Evolutionary conservation across 2,797 vertebrate genomes (phyloP).

Genomic region (Argentina silus): DNA sequence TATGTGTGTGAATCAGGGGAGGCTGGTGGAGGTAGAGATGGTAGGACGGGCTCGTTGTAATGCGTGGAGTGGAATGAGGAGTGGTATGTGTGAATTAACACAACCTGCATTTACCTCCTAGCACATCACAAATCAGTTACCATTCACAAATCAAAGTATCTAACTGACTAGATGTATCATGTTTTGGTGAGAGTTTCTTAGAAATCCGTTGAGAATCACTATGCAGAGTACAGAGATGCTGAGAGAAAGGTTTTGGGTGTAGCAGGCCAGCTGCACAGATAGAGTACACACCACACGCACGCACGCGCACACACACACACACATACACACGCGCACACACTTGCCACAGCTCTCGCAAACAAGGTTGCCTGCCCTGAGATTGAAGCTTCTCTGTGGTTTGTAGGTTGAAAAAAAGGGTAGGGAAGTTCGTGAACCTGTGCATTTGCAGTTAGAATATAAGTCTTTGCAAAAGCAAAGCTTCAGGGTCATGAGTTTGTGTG

Average conservation of each 20-base stretch:
- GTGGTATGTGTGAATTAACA: neutral
- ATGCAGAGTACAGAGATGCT: neutral
- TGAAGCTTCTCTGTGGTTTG: slow-evolving; percentile 26
- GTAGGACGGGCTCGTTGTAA: neutral
- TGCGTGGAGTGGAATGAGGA: neutral
- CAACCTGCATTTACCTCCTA: neutral
- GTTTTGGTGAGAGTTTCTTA: neutral
- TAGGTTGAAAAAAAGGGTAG: slow-evolving; percentile 24
- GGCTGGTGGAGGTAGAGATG: too few relatives aligned
- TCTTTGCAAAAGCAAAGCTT: neutral
- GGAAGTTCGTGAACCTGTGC: slow-evolving; percentile 21
- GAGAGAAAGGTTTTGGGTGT: slow-evolving; percentile 9
- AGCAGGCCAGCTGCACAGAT: too few relatives aligned
- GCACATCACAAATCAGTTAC: neutral
- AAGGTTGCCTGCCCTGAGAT: slow-evolving; percentile 18
- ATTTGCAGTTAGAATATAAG: neutral
- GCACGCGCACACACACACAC: too few relatives aligned
- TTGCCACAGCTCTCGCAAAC: slow-evolving; percentile 55
- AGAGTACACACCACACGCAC: slow-evolving; percentile 47
- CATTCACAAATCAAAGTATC: neutral
- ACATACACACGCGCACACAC: slow-evolving; percentile 45
- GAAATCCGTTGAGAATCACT: neutral
- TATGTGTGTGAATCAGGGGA: too few relatives aligned
- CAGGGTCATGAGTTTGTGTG: neutral
- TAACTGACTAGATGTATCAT: neutral